A percentile compares a stretch with the other conserved stretches of the same genome.
Evolutionary conservation across 2,797 vertebrate genomes (phyloP).

Genomic region (Lutjanus argentimaculatus): DNA sequence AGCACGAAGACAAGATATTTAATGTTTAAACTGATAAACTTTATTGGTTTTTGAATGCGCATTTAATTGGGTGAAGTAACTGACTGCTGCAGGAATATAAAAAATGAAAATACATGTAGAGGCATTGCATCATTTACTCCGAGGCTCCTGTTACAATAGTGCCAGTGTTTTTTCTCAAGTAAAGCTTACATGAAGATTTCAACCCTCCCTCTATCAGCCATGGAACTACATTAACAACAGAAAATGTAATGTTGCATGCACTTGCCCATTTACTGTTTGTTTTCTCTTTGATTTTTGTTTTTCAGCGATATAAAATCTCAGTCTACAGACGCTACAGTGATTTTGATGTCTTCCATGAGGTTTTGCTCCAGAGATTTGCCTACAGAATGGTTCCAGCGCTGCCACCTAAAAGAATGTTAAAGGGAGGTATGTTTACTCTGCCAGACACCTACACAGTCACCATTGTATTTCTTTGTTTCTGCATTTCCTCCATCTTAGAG

Average conservation of each 20-base stretch:
- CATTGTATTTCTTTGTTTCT: neutral
- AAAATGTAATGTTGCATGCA: neutral
- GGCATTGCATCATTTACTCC: constrained; percentile 1
- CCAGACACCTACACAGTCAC: neutral
- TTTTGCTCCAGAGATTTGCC: constrained; percentile 94
- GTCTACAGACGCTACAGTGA: constrained; percentile 96
- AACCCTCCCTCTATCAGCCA: neutral
- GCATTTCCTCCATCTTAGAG: neutral
- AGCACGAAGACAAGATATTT: too few relatives aligned
- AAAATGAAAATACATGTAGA: neutral
- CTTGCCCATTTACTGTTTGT: neutral
- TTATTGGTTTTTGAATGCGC: too few relatives aligned
- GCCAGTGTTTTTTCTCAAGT: constrained; percentile 8
- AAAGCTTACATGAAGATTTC: neutral
- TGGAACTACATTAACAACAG: neutral
- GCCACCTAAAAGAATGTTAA: constrained; percentile 95
- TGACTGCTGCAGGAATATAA: neutral
- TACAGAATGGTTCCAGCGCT: constrained; percentile 95
- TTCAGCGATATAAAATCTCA: constrained; percentile 91
- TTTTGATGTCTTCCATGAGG: constrained; percentile 97
- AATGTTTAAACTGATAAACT: too few relatives aligned
- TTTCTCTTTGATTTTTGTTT: constrained; percentile 13
- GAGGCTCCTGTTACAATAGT: neutral
- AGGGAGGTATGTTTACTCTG: constrained; percentile 88
- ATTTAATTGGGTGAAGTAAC: neutral